phyloP scores from a whole-genome alignment of 2,888 invertebrate species.

The Trimorus sp. region DNA sequence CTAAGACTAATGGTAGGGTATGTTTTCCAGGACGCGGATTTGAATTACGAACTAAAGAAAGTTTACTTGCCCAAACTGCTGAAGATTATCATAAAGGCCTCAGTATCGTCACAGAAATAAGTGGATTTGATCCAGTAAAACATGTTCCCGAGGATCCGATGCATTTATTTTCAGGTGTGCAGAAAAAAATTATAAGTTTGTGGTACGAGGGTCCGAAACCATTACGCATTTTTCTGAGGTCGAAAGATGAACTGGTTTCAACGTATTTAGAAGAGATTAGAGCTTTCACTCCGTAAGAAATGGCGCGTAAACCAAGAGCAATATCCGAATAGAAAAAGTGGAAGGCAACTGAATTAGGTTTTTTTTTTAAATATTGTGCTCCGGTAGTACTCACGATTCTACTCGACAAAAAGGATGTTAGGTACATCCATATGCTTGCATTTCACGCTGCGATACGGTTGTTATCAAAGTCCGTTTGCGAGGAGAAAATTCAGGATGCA shows the following conservation, averaged over 20 bases:
- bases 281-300: constrained; percentile 19
- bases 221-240: background rate
- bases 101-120: constrained; percentile 15
- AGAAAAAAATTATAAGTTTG: constrained; percentile 18
- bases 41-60: background rate
- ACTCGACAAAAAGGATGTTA: background rate
- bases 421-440: constrained; percentile 11
- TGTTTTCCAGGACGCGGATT: constrained; percentile 22
- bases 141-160: constrained; percentile 36
- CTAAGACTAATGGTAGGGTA: constrained; percentile 5
- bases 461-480: background rate
- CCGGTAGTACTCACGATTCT: constrained; percentile 11
- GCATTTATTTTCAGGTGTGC: constrained; percentile 24
- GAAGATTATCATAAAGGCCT: constrained; percentile 21
- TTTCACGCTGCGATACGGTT: constrained; percentile 37
- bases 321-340: constrained; percentile 5
- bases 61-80: constrained; percentile 3
- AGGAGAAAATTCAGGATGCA: background rate
- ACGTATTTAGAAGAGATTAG: background rate
- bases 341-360: constrained; percentile 44
- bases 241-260: background rate
- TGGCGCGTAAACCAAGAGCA: constrained; percentile 26
- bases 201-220: constrained; percentile 13
- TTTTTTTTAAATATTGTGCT: constrained; percentile 38
- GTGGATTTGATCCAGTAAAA: constrained; percentile 14